These are phyloP conservation scores for Mayetiola destructor DNA, from an alignment of 2,888 invertebrate species.

Conservation along the genomic window DNA sequence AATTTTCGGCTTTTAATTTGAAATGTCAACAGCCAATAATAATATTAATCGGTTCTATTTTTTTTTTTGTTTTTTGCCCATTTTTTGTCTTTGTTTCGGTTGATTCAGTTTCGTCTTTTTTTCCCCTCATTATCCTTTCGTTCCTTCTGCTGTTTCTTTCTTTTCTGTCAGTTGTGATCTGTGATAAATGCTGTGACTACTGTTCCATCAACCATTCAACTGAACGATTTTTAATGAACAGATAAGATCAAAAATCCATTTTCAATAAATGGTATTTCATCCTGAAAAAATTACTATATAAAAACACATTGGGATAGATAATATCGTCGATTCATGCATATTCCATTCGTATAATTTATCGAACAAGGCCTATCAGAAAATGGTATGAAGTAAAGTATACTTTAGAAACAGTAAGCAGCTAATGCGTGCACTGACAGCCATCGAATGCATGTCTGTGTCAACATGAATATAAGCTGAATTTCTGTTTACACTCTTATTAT, in stretches of 20 bases:
- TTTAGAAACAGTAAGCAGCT: slow-evolving; percentile 5
- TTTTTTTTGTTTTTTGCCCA: background rate
- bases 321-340: background rate
- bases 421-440: slow-evolving; percentile 12
- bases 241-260: slow-evolving; percentile 6
- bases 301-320: background rate
- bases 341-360: slow-evolving; percentile 10
- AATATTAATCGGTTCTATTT: too few species aligned
- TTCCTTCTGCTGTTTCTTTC: too few species aligned
- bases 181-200: too few species aligned
- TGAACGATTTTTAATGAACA: slow-evolving; percentile 5
- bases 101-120: background rate
- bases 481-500: too few species aligned
- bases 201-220: background rate
- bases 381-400: too few species aligned
- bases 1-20: background rate
- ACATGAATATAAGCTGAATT: too few species aligned
- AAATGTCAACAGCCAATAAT: slow-evolving; percentile 4
- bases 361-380: background rate
- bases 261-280: background rate
- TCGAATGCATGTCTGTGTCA: background rate
- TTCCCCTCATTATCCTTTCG: too few species aligned
- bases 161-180: too few species aligned
- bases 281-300: background rate
- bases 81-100: background rate